Conservation (phyloP, 2,797 vertebrate genomes). For the Darevskia nairensis region DNA sequence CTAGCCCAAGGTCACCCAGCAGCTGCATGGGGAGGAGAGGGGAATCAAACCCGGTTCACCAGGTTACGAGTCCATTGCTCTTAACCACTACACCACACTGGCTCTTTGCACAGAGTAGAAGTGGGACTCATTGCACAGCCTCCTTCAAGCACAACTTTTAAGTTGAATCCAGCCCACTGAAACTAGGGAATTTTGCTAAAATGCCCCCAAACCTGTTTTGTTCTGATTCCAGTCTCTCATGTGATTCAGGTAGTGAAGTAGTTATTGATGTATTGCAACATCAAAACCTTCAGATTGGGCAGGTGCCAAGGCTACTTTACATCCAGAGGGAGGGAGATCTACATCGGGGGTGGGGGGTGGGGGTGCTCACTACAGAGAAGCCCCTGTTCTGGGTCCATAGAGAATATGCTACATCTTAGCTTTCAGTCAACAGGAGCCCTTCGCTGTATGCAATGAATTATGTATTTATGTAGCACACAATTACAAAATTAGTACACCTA, state of each 20-base stretch:
- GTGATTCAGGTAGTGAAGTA: neutral
- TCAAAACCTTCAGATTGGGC: neutral
- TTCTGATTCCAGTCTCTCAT: neutral
- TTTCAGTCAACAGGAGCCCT: neutral
- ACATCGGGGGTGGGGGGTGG: too few species aligned
- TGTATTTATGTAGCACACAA: neutral
- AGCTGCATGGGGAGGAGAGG: too few species aligned
- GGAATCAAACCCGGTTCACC: too few species aligned
- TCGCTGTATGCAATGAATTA: neutral
- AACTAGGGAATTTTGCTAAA: neutral
- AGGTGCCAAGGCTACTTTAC: neutral
- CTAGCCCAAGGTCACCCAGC: too few species aligned
- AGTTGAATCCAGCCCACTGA: neutral
- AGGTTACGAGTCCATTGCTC: too few species aligned
- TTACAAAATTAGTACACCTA: neutral
- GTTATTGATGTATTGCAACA: neutral
- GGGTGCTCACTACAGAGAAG: too few species aligned
- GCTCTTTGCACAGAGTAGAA: too few species aligned
- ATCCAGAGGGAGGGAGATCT: neutral
- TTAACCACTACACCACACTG: too few species aligned
- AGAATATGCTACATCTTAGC: neutral
- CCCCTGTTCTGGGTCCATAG: too few species aligned
- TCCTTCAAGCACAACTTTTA: too few species aligned
- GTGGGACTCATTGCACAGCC: too few species aligned
- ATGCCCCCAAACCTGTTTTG: neutral